phyloP scores from a whole-genome alignment of 2,888 invertebrate species.

The Anodontia alba region DNA sequence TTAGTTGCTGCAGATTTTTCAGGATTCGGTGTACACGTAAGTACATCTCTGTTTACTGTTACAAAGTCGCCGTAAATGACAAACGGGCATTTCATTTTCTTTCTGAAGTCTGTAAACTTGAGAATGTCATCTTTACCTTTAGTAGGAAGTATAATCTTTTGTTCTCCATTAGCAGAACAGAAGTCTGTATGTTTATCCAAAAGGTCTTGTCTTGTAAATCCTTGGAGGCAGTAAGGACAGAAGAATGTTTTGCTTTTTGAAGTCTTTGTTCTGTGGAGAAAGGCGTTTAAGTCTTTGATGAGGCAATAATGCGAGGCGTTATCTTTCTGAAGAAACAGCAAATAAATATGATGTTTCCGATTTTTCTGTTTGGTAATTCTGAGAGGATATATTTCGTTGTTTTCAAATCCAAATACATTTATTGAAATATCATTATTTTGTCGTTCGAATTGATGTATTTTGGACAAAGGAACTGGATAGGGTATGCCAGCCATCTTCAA shows the following conservation, averaged over 20 bases:
- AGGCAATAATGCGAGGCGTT: slow-evolving; percentile 26
- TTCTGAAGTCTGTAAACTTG: slow-evolving; percentile 45
- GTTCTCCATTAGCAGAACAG: neutral
- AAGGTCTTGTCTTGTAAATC: slow-evolving; percentile 6
- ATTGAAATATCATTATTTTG: slow-evolving; percentile 38
- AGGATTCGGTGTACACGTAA: slow-evolving; percentile 3
- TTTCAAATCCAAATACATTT: slow-evolving; percentile 41
- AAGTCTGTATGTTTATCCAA: neutral
- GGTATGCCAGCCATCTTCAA: slow-evolving; percentile 26
- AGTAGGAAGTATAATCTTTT: slow-evolving; percentile 43
- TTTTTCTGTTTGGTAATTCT: slow-evolving; percentile 30
- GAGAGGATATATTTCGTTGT: slow-evolving; percentile 28
- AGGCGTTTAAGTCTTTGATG: slow-evolving; percentile 12
- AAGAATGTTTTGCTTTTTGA: neutral
- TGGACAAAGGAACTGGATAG: slow-evolving; percentile 21
- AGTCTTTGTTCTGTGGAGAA: slow-evolving; percentile 17
- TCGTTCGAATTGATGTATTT: slow-evolving; percentile 40
- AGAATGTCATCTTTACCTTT: slow-evolving; percentile 44
- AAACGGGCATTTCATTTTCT: slow-evolving; percentile 38
- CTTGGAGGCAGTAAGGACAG: slow-evolving; percentile 29
- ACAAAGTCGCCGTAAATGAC: slow-evolving; percentile 52
- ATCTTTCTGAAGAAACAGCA: neutral
- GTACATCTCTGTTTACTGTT: slow-evolving; percentile 28
- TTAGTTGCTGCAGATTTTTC: neutral
- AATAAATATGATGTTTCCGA: slow-evolving; percentile 18